Evolutionary conservation across 2,888 invertebrate species (phyloP).

Genomic region (Drosophila anceps): DNA sequence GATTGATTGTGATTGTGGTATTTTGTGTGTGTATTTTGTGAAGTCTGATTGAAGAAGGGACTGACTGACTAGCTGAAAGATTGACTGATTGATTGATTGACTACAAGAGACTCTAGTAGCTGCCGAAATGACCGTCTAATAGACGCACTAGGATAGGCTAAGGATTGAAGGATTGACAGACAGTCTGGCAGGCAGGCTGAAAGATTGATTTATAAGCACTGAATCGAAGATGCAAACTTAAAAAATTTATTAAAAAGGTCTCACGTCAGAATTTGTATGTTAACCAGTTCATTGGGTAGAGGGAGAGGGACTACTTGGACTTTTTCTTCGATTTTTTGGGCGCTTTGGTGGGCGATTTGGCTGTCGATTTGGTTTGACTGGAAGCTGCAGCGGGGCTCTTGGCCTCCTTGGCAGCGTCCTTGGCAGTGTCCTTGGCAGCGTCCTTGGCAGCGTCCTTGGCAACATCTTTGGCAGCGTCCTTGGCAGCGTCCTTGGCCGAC

Average conservation of each 20-base stretch:
- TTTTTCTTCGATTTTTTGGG: conserved; percentile 14
- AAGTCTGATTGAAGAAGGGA: background rate
- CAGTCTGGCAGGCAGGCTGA: background rate
- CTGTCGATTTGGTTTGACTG: conserved; percentile 4
- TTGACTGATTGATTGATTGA: background rate
- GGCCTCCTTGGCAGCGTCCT: background rate
- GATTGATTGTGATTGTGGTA: background rate
- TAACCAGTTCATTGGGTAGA: background rate
- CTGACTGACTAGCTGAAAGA: background rate
- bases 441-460: background rate
- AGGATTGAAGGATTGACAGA: background rate
- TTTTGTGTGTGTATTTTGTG: background rate
- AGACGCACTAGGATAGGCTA: background rate
- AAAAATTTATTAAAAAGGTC: conserved; percentile 5
- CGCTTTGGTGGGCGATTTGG: conserved; percentile 29
- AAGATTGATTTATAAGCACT: no score
- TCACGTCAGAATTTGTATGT: background rate
- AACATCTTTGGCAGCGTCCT: background rate
- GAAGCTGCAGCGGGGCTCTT: background rate
- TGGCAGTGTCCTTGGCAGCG: background rate
- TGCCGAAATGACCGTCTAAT: background rate
- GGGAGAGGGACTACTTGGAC: conserved; percentile 1
- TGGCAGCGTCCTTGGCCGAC: background rate
- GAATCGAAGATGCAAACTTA: background rate
- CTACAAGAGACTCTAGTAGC: background rate